Conservation (phyloP, 2,888 invertebrate species). For the Heterodera filipjevi region DNA sequence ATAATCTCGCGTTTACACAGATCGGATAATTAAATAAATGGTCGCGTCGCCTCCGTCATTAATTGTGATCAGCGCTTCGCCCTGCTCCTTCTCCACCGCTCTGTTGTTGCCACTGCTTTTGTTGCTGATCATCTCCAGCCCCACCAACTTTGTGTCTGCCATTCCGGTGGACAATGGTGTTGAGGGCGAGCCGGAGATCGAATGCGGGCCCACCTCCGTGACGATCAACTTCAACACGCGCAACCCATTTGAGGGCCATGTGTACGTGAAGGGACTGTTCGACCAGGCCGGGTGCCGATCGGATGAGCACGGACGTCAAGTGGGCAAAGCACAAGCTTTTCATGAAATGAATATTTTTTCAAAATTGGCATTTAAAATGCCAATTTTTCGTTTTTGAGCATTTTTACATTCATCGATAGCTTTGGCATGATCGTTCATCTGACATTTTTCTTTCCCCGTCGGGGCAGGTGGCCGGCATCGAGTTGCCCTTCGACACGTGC, state of each 20-base stretch:
- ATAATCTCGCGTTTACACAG: background rate
- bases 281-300: slow-evolving; percentile 61
- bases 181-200: slow-evolving; percentile 65
- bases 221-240: slow-evolving; percentile 65
- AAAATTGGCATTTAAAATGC: no score
- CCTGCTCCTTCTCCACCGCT: background rate
- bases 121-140: background rate
- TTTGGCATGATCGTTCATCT: background rate
- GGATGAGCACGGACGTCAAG: slow-evolving; percentile 60
- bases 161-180: slow-evolving; percentile 65
- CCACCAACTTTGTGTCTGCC: slow-evolving; percentile 39
- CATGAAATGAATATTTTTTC: no score
- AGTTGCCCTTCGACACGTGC: slow-evolving; percentile 64
- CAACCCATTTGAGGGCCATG: slow-evolving; percentile 58
- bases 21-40: background rate
- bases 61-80: background rate
- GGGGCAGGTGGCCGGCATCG: slow-evolving; percentile 59
- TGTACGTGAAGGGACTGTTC: slow-evolving; percentile 62
- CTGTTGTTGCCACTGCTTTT: background rate
- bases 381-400: no score
- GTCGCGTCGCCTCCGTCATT: background rate
- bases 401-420: background rate
- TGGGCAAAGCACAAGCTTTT: background rate
- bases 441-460: background rate
- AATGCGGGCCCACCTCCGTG: slow-evolving; percentile 64